These are phyloP conservation scores for Kuschelorhynchus macadamiae DNA, from an alignment of 2,888 invertebrate species.

Conservation along the genomic window DNA sequence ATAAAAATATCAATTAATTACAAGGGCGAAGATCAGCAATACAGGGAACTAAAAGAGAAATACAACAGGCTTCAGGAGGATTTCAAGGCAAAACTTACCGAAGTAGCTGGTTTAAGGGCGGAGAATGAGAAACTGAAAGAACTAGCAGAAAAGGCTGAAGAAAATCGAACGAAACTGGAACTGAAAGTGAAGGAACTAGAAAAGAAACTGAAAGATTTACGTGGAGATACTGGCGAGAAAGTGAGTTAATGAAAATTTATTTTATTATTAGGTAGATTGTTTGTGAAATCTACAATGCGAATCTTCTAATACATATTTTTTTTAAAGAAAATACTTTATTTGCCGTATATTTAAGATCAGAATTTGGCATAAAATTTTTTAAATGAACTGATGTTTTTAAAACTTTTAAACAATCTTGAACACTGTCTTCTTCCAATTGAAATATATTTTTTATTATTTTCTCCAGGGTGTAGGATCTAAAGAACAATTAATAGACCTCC, in stretches of 20 bases:
- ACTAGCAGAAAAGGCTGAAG: conserved; percentile 65
- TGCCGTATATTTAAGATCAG: too few relatives aligned
- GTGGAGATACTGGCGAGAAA: conserved; percentile 63
- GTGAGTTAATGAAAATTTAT: conserved; percentile 22
- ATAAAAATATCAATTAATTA: neutral
- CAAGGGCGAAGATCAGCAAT: conserved; percentile 69
- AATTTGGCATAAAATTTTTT: too few relatives aligned
- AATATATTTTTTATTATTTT: too few relatives aligned
- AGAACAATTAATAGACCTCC: conserved; percentile 77
- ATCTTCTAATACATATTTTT: too few relatives aligned
- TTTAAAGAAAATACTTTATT: too few relatives aligned
- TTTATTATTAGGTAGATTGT: too few relatives aligned
- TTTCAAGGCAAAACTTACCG: conserved; percentile 78
- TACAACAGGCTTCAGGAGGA: conserved; percentile 77
- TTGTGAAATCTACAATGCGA: too few relatives aligned
- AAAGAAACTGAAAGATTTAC: conserved; percentile 68
- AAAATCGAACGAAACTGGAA: conserved; percentile 73
- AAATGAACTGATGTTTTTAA: too few relatives aligned
- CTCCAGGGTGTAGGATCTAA: conserved; percentile 63
- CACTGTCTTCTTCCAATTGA: too few relatives aligned
- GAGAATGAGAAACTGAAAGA: conserved; percentile 71
- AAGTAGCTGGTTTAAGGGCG: conserved; percentile 73
- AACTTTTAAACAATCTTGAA: too few relatives aligned
- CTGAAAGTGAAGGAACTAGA: conserved; percentile 74
- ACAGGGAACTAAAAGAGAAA: conserved; percentile 74